These are phyloP conservation scores for Drosophila kanapiae DNA, from an alignment of 1,140 invertebrate species.

Conservation along the genomic window DNA sequence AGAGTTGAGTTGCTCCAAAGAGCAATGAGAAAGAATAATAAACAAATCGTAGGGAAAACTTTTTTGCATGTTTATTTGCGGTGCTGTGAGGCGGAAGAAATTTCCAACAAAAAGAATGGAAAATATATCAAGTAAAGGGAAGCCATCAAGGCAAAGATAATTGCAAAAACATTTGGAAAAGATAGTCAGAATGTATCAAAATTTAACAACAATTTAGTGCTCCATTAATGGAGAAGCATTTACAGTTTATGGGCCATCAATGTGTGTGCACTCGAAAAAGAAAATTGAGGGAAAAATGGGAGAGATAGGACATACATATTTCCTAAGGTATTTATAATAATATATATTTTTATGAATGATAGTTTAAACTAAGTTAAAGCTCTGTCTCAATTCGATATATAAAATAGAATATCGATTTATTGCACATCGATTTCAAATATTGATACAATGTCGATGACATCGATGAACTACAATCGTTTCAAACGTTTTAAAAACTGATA, in stretches of 20 bases:
- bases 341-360: no score
- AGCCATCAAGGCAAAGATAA: conserved; percentile 53
- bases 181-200: conserved; percentile 16
- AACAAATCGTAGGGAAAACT: conserved; percentile 73
- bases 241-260: conserved; percentile 22
- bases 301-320: not conserved
- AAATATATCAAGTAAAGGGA: conserved; percentile 4
- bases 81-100: conserved; percentile 21
- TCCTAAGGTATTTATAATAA: no score
- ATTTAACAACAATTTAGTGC: conserved; percentile 45
- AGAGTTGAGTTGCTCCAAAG: conserved; percentile 56
- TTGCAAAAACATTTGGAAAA: conserved; percentile 47
- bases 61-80: conserved; percentile 44
- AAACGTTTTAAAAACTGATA: not conserved
- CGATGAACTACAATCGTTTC: no score
- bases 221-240: conserved; percentile 45
- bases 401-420: no score
- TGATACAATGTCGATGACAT: not conserved
- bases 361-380: no score
- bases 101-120: conserved; percentile 18
- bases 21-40: conserved; percentile 73
- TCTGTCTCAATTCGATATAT: no score
- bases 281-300: not conserved
- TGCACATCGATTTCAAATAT: no score
- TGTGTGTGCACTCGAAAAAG: conserved; percentile 3